Percentiles rank a stretch among this genome's conserved stretches.
phyloP scores from a whole-genome alignment of 2,888 invertebrate species.

The Apodemia zela region DNA sequence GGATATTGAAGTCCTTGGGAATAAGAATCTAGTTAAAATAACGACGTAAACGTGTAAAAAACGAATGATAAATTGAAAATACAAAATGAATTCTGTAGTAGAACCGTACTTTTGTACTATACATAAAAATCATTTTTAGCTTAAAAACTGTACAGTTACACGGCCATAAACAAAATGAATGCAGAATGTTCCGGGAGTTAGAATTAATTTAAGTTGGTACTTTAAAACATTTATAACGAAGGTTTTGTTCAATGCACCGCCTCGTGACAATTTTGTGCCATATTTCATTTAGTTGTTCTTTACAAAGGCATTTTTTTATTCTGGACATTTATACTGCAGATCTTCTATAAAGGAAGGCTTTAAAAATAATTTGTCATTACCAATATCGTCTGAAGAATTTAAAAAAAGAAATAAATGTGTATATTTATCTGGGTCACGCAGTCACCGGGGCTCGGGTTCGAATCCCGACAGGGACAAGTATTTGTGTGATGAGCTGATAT shows the following conservation, averaged over 20 bases:
- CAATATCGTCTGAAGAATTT: too few relatives aligned
- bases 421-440: too few relatives aligned
- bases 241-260: conserved; percentile 33
- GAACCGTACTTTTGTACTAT: not conserved
- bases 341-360: not conserved
- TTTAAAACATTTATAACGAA: conserved; percentile 40
- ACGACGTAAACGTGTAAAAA: too few relatives aligned
- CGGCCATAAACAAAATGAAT: conserved; percentile 22
- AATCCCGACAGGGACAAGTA: too few relatives aligned
- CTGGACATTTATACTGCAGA: not conserved
- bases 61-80: too few relatives aligned
- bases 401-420: too few relatives aligned
- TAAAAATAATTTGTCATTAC: too few relatives aligned
- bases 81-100: not conserved
- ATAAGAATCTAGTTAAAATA: too few relatives aligned
- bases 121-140: not conserved
- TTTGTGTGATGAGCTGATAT: too few relatives aligned
- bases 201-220: conserved; percentile 44
- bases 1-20: too few relatives aligned
- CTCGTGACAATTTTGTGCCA: conserved; percentile 19
- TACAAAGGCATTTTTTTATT: conserved; percentile 22
- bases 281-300: conserved; percentile 32
- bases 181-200: conserved; percentile 25
- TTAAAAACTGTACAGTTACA: conserved; percentile 5
- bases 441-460: too few relatives aligned